Evolutionary conservation across 2,113 vertebrate species (phyloP), one percentile per base, ranked within the genome.

Genomic region (Lampris megalopsis): DNA sequence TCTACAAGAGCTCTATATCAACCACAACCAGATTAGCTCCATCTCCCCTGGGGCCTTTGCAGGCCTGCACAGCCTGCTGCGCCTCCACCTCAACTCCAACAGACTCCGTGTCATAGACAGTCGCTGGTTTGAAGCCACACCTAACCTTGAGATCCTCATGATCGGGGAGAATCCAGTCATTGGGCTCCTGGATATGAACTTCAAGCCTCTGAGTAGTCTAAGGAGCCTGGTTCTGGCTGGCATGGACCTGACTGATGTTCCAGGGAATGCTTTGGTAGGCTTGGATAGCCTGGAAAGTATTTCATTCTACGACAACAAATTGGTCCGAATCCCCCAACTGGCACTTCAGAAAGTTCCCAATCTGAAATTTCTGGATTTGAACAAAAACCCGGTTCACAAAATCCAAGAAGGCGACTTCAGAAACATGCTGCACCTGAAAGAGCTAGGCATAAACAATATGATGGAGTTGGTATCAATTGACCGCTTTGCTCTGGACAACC

Each of bases 371-470:
- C 90, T 99, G 73, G 98, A 99, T 84, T 94, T 99, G 80, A 99
- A 99, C 92, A 99, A 99, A 92, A 99, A 99, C 8, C 98, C 97
- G 0, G 96, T 99, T 64, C 95, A 95, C 71, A 97, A 96, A 92
- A 95, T 99, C 52, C 97, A 96, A 82, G 97, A 97, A 90, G 98
- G 98, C 5, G 98, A 99, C 91, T 99, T 99, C 88, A 94, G 90
- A 86, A 95, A 99, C 81, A 99, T 99, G 97, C 93, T 97, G 13
- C 94, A 92, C 24, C 86, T 99, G 49, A 99, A 99, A 84, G 98
- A 99, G 84, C 93, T 99, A 3, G 97, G 98, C 1, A 96, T 99
- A 86, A 99, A 98, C 89, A 99, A 97, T 40, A 99, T 99, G 98
- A 97, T 95, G 10, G 97, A 99, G 54, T 93, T 99, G 0, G 96